Evolutionary conservation across 2,888 invertebrate genomes (phyloP).

Genomic region (Tachystola acroxantha): DNA sequence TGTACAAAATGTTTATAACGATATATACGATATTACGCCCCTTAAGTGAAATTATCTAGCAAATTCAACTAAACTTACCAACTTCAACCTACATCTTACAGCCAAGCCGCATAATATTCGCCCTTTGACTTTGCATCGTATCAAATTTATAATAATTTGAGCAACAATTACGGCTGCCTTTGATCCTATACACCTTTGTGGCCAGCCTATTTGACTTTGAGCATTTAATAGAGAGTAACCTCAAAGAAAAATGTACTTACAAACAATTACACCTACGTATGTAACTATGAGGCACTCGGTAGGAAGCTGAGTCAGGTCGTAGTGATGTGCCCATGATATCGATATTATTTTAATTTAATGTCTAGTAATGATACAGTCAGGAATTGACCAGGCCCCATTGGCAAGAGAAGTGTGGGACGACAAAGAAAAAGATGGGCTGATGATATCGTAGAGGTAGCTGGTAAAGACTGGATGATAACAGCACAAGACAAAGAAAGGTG

Average conservation of each 20-base stretch:
- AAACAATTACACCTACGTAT: conserved; percentile 75
- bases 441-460: too few relatives aligned
- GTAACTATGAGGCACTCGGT: conserved; percentile 68
- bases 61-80: not conserved
- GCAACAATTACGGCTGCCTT: conserved; percentile 67
- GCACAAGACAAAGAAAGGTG: too few relatives aligned
- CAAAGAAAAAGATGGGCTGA: too few relatives aligned
- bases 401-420: too few relatives aligned
- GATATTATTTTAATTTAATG: conserved; percentile 21
- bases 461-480: too few relatives aligned
- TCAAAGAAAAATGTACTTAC: conserved; percentile 78
- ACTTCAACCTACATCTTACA: not conserved
- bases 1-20: too few relatives aligned
- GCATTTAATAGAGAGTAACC: conserved; percentile 75
- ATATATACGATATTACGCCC: too few relatives aligned
- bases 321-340: conserved; percentile 30
- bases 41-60: too few relatives aligned
- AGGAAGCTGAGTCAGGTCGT: conserved; percentile 61
- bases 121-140: conserved; percentile 48
- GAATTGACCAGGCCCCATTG: too few relatives aligned
- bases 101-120: conserved; percentile 4
- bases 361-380: too few relatives aligned
- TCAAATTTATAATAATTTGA: conserved; percentile 73
- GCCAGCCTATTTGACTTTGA: conserved; percentile 67
- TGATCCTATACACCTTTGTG: conserved; percentile 68